phyloP scores from a whole-genome alignment of 2,888 invertebrate genomes.

The Cheilosia scutellata region DNA sequence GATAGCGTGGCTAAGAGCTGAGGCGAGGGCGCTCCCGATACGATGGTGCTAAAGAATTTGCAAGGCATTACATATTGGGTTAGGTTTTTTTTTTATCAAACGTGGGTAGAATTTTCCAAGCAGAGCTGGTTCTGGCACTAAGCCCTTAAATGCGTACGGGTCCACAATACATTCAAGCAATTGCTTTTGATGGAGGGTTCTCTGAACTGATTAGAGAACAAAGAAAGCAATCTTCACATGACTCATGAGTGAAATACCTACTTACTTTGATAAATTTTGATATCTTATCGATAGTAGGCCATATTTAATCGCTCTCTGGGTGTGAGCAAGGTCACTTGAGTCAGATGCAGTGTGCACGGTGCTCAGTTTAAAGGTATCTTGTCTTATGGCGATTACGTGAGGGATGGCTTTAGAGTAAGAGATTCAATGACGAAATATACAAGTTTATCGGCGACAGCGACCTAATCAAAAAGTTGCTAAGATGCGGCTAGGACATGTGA shows the following conservation, averaged over 20 bases:
- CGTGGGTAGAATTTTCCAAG: slow-evolving; percentile 48
- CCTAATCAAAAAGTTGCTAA: no score
- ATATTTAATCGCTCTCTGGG: neutral
- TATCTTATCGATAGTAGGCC: slow-evolving; percentile 2
- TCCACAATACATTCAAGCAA: neutral
- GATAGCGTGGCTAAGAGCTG: slow-evolving; percentile 2
- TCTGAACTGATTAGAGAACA: neutral
- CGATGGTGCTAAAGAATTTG: slow-evolving; percentile 30
- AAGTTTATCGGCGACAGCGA: no score
- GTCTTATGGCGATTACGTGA: no score
- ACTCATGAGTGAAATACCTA: neutral
- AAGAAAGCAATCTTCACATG: neutral
- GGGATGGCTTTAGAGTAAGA: no score
- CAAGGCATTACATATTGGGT: slow-evolving; percentile 38
- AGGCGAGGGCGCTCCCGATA: slow-evolving; percentile 6
- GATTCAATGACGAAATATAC: no score
- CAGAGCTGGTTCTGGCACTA: slow-evolving; percentile 4
- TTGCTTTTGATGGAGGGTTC: neutral
- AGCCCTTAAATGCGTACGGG: slow-evolving; percentile 28
- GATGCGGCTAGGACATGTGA: no score
- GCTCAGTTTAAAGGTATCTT: no score
- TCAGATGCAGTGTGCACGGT: no score
- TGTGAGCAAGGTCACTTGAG: neutral
- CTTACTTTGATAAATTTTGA: neutral
- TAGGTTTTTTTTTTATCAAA: slow-evolving; percentile 40